These are phyloP conservation scores for Liposcelis brunnea DNA, from an alignment of 2,888 invertebrate species.

Conservation along the genomic window DNA sequence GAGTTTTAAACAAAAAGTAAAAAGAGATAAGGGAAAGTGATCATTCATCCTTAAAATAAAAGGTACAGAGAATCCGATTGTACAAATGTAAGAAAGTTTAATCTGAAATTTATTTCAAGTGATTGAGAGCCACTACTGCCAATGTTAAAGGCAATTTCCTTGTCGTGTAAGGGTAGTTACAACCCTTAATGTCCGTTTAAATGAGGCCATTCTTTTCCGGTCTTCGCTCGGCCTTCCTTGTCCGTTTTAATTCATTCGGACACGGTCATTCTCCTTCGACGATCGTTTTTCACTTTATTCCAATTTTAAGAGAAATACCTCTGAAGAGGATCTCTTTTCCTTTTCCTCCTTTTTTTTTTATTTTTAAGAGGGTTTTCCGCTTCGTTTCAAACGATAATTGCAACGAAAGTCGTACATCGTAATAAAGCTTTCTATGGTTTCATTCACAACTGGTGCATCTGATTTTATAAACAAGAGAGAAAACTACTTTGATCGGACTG, in stretches of 20 bases:
- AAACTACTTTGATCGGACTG: no score
- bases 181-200: slow-evolving; percentile 6
- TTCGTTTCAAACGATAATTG: not conserved
- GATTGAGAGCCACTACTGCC: not conserved
- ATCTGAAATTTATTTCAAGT: slow-evolving; percentile 3
- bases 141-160: not conserved
- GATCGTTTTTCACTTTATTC: no score
- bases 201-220: slow-evolving; percentile 3
- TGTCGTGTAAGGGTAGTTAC: slow-evolving; percentile 1
- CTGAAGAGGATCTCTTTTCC: no score
- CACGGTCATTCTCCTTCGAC: no score
- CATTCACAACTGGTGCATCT: not conserved
- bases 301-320: no score
- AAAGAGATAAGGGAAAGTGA: no score
- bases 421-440: not conserved
- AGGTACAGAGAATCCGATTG: no score
- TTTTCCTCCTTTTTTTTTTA: no score
- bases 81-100: slow-evolving; percentile 1
- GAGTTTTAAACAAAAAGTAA: no score
- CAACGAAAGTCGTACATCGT: not conserved
- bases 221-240: not conserved
- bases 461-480: not conserved
- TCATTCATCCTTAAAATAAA: no score
- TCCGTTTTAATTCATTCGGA: no score
- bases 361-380: no score